Base-by-base conservation (phyloP, 2,113 vertebrate species). In the Microcebus tavaratra region DNA sequence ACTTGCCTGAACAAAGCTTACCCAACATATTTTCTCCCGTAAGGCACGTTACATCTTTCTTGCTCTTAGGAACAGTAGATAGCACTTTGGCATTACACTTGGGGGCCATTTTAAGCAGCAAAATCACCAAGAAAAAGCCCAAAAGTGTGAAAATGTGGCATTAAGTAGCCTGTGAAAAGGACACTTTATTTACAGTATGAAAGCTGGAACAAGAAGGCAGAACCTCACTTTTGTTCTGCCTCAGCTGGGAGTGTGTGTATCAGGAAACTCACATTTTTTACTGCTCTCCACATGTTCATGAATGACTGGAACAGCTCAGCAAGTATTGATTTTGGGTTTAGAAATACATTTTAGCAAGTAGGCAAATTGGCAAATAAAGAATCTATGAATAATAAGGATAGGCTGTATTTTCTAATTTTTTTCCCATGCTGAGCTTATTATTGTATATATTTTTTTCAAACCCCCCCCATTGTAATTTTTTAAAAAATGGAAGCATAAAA, bases 391-490 rank as follows among this genome's bases (percentile, higher is more conserved):
- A 92, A 90, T 82, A 50, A 94, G 14, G 59, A 70, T 42, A 36
- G 2, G 31, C 45, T 93, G 9, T 92, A 59, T 96, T 82, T 70
- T 83, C 53, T 88, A 45, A n/a, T 36, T 48, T 83, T 89, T 92
- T 95, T 86, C 27, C 48, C 27, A 36, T 48, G 36, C 34, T 85
- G 78, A 85, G 78, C 15, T 68, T 86, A 36, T 34, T 91, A 17
- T 73, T 95, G 21, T 88, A 70, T n/a, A n/a, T n/a, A 68, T 23
- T 75, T 70, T 95, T 92, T 57, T n/a, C n/a, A n/a, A n/a, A n/a
- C n/a, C n/a, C n/a, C n/a, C n/a, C n/a, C n/a, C n/a, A n/a, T n/a
- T n/a, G 21, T 88, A 70, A 68, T 23, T 75, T 70, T 95, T 92
- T 57, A 1, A 55, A 55, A 94, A 88, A 67, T 81, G 79, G 73